Evolutionary conservation across 2,113 vertebrate species (phyloP).

Genomic region (Hystrix brachyura): DNA sequence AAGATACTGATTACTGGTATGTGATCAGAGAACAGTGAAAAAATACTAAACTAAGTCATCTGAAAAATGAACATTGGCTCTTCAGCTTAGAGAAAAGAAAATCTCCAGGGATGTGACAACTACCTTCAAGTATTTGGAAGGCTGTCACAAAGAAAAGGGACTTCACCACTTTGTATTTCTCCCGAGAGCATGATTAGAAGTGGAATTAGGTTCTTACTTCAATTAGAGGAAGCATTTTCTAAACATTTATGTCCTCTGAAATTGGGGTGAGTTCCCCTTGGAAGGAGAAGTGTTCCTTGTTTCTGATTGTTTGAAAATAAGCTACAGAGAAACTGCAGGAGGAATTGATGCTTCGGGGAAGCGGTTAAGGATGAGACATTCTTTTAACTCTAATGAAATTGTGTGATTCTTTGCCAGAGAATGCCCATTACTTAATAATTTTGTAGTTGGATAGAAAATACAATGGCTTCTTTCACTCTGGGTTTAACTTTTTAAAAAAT

Average conservation of each 20-base stretch:
- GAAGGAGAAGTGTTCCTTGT: background rate
- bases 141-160: background rate
- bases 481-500: background rate
- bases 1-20: background rate
- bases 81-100: background rate
- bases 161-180: background rate
- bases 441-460: background rate
- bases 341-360: background rate
- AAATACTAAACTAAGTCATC: background rate
- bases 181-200: background rate
- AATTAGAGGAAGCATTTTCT: conserved; percentile 9
- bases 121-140: background rate
- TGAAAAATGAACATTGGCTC: background rate
- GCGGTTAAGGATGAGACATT: background rate
- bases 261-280: background rate
- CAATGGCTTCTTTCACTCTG: background rate
- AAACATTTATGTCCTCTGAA: background rate
- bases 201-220: background rate
- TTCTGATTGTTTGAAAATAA: background rate
- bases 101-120: background rate
- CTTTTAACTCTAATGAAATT: background rate
- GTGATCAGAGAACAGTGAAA: background rate
- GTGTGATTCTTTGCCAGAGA: background rate
- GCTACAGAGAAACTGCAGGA: background rate
- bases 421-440: background rate